Conservation (phyloP, 2,888 invertebrate genomes). For the Drosophila multiciliata region DNA sequence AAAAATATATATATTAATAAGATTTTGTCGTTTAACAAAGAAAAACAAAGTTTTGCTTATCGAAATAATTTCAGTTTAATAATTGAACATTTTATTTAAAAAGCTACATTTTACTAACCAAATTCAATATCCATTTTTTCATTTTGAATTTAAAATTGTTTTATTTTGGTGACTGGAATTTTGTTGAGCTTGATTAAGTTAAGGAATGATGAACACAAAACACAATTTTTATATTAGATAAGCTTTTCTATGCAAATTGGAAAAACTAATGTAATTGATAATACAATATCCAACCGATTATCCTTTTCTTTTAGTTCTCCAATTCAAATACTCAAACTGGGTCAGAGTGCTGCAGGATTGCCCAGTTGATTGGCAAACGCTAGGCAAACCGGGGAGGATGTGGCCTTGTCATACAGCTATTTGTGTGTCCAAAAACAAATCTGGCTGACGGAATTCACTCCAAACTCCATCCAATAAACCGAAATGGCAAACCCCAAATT, state of each 20-base stretch:
- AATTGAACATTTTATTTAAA: neutral
- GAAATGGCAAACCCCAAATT: conserved; percentile 54
- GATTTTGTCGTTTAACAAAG: neutral
- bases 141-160: neutral
- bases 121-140: neutral
- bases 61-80: neutral
- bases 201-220: neutral
- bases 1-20: neutral
- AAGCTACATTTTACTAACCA: neutral
- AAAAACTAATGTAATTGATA: neutral
- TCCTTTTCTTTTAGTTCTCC: neutral
- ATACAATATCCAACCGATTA: neutral
- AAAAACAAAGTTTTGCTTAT: neutral
- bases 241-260: conserved; percentile 6
- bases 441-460: conserved; percentile 43
- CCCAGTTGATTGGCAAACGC: conserved; percentile 16
- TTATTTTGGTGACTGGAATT: neutral
- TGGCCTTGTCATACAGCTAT: conserved; percentile 33
- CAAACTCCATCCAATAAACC: conserved; percentile 64
- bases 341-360: conserved; percentile 18
- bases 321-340: conserved; percentile 14
- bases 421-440: conserved; percentile 42
- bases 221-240: neutral
- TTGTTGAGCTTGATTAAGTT: neutral
- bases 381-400: conserved; percentile 22